A percentile compares a stretch with the other conserved stretches of the same genome.
These are phyloP conservation scores for Cheilosia soror DNA, from an alignment of 2,888 invertebrate species.

Conservation along the genomic window DNA sequence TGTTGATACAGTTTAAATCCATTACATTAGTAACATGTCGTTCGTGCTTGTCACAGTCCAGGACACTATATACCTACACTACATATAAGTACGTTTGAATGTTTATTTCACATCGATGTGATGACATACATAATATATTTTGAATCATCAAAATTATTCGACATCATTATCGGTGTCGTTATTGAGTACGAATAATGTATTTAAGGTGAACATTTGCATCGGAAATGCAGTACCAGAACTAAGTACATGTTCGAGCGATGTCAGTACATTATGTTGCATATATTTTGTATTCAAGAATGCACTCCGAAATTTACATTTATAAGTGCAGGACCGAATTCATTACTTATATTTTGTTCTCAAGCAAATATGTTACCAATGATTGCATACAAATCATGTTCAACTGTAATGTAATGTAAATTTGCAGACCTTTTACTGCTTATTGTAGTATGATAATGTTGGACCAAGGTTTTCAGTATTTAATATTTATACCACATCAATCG, in stretches of 20 bases:
- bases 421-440: no score
- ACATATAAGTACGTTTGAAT: neutral
- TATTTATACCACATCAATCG: no score
- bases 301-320: neutral
- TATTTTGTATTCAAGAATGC: neutral
- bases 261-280: neutral
- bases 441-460: no score
- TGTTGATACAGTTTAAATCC: conserved; percentile 67
- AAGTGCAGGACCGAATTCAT: neutral
- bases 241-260: conserved; percentile 12
- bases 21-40: conserved; percentile 63
- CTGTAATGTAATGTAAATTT: no score
- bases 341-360: no score
- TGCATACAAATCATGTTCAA: no score
- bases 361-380: no score
- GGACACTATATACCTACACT: neutral
- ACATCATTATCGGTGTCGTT: conserved; percentile 33
- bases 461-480: no score
- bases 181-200: conserved; percentile 26
- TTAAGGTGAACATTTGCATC: conserved; percentile 36
- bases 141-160: conserved; percentile 59
- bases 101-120: conserved; percentile 15
- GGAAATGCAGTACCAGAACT: conserved; percentile 2
- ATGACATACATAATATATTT: conserved; percentile 44
- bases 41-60: conserved; percentile 38